These are phyloP conservation scores for Cotesia vestalis DNA, from an alignment of 1,140 invertebrate species.

Conservation along the genomic window DNA sequence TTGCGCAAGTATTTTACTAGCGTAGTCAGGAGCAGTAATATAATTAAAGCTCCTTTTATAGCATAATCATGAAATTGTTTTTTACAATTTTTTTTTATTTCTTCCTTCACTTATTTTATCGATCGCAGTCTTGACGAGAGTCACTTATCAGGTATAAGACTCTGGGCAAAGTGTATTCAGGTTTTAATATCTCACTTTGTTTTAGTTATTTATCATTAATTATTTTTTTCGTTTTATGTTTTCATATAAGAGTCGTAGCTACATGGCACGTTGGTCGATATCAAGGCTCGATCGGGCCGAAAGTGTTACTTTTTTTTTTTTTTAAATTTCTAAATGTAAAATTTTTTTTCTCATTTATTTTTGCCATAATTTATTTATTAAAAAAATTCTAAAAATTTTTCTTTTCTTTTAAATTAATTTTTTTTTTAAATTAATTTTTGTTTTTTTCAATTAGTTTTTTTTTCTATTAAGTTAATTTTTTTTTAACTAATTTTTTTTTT, in stretches of 20 bases:
- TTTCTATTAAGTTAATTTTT: no score
- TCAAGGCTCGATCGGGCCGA: slow-evolving; percentile 52
- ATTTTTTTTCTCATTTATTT: no score
- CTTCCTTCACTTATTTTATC: slow-evolving; percentile 27
- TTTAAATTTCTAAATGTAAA: no score
- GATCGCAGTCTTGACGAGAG: slow-evolving; percentile 44
- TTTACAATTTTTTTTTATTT: slow-evolving; percentile 15
- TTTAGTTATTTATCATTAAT: slow-evolving; percentile 19
- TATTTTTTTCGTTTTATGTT: neutral
- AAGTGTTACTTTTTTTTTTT: slow-evolving; percentile 24
- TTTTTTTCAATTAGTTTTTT: no score
- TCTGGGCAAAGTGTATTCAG: slow-evolving; percentile 12
- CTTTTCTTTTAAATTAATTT: no score
- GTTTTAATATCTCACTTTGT: slow-evolving; percentile 28
- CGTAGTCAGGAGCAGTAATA: neutral
- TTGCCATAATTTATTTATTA: no score
- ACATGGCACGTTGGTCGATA: slow-evolving; percentile 52
- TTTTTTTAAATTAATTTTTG: no score
- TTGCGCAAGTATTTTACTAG: no score
- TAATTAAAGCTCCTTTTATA: neutral
- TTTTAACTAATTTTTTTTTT: no score
- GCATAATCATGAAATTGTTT: neutral
- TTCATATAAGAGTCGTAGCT: slow-evolving; percentile 34
- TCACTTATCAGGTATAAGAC: slow-evolving; percentile 26
- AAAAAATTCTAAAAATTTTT: no score